phyloP scores from a whole-genome alignment of 1,140 invertebrate species.

The Odontomachus brunneus region DNA sequence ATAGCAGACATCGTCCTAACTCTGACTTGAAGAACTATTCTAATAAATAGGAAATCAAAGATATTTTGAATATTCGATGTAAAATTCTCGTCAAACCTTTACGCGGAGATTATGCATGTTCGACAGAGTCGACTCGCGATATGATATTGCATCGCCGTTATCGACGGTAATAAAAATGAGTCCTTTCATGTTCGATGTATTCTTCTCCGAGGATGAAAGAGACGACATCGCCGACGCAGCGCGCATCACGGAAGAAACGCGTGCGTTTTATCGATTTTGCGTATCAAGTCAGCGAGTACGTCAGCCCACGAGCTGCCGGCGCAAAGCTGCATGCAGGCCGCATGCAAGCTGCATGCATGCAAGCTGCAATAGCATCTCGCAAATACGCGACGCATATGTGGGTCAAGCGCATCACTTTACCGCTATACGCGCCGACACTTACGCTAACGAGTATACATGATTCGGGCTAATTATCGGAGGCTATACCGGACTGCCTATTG shows the following conservation, averaged over 20 bases:
- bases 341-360: background rate
- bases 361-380: constrained; percentile 30
- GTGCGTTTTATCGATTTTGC: constrained; percentile 36
- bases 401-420: constrained; percentile 47
- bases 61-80: too few relatives aligned
- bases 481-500: constrained; percentile 11
- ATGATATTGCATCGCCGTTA: background rate
- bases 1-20: too few relatives aligned
- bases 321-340: background rate
- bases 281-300: constrained; percentile 7
- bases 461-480: constrained; percentile 41
- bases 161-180: background rate
- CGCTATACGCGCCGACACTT: constrained; percentile 24
- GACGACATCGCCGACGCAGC: background rate
- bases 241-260: background rate
- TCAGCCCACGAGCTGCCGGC: background rate
- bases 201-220: background rate
- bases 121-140: background rate
- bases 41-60: too few relatives aligned
- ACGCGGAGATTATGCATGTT: background rate
- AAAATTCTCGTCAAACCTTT: background rate
- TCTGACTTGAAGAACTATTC: too few relatives aligned
- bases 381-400: constrained; percentile 38
- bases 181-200: background rate
- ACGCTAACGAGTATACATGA: constrained; percentile 41